Evolutionary conservation across 30 jellyfish, hydroid and myxozoan genomes (phyloP), one percentile per base, ranked within the genome.

Genomic region (Cassiopea xamachana): DNA sequence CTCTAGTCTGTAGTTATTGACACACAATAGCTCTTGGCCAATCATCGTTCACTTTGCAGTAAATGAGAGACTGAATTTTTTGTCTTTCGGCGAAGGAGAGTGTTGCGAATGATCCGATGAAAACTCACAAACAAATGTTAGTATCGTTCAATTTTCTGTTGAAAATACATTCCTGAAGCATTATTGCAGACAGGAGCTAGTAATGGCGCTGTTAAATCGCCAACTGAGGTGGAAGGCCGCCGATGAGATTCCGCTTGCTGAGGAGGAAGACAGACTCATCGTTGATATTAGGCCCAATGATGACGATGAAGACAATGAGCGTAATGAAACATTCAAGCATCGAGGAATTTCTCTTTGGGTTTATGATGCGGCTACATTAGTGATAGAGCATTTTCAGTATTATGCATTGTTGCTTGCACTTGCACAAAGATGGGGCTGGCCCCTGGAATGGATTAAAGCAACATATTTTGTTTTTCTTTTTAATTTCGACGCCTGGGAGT

Each of bases 391-490:
- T 72, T 73, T 95, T 49, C 99, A 95, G 62, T 91, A 91, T 64
- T 95, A 85, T 84, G 98, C 99, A 15, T 27, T 95, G 60, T 74
- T 95, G 10, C 89, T 95, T 27, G 92, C 98, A 79, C 90, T 95
- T 48, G 96, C 99, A 17, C 97, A 87, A 73, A 86, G 94, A n/a
- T 95, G 99, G 99, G 99, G 98, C 85, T 91, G 98, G 98, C 99
- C 99, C 59, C 89, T 91, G 1, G 86, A 78, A 10, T 95, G 97
- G 97, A 86, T 95, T 1, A 88, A 91, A 48, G 93, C 95, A 3
- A 95, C 99, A 45, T 81, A 96, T 51, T 83, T 91, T 58, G 77
- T 97, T 1, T 91, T 95, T 59, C 87, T 95, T 46, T 89, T 87
- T 18, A 95, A 95, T 71, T 87, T 91, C 49, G 99, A 95, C 82